Conservation (phyloP, 2,797 vertebrate species). For the Adrianichthys oophorus region DNA sequence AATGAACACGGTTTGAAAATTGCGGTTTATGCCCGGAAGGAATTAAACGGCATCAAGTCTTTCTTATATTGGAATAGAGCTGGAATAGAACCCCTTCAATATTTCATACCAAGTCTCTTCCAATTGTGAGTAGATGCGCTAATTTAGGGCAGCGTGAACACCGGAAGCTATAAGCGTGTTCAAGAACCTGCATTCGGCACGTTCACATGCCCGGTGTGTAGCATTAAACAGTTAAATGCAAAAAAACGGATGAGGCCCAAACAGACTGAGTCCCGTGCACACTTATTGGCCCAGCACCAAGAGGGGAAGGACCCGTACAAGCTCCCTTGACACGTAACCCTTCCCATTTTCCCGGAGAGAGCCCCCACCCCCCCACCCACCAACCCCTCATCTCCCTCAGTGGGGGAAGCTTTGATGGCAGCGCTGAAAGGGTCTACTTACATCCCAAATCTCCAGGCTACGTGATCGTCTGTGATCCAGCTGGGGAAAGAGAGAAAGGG, state of each 20-base stretch:
- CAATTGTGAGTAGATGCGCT: too few relatives aligned
- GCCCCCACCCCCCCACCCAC: slow-evolving; percentile 25
- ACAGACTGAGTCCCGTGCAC: slow-evolving; percentile 14
- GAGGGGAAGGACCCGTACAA: slow-evolving; percentile 44
- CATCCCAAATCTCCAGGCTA: slow-evolving; percentile 88
- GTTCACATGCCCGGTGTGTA: too few relatives aligned
- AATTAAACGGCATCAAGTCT: too few relatives aligned
- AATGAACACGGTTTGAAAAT: too few relatives aligned
- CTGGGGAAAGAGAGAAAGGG: slow-evolving; percentile 66
- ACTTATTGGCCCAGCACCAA: slow-evolving; percentile 59
- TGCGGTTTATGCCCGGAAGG: too few relatives aligned
- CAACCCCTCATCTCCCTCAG: slow-evolving; percentile 41
- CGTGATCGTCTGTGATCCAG: slow-evolving; percentile 84
- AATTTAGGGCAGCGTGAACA: too few relatives aligned
- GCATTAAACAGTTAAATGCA: too few relatives aligned
- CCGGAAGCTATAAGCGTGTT: too few relatives aligned
- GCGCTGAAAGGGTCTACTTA: slow-evolving; percentile 83
- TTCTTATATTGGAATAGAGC: too few relatives aligned
- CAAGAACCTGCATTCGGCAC: too few relatives aligned
- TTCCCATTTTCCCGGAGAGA: slow-evolving; percentile 70
- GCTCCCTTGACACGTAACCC: slow-evolving; percentile 73
- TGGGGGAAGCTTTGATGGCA: slow-evolving; percentile 74
- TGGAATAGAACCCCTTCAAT: too few relatives aligned
- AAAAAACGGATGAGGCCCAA: background rate
- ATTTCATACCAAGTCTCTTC: too few relatives aligned